Evolutionary conservation across 2,113 vertebrate species (phyloP).

Genomic region (Phylloscopus trochiloides): DNA sequence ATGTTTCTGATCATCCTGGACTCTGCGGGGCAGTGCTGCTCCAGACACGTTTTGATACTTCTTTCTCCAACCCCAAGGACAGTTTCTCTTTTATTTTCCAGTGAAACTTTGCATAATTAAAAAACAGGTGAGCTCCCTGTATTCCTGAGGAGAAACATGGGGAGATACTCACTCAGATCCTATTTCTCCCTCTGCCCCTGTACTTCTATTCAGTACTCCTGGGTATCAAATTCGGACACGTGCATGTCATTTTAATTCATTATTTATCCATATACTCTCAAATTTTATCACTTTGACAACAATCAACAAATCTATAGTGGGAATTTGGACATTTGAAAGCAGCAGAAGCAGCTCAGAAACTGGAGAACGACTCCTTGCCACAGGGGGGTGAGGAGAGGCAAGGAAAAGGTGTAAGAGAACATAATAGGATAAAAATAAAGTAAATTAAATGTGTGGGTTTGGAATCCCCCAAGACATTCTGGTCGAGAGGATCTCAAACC

Average conservation of each 20-base stretch:
- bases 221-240: neutral
- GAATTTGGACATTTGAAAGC: neutral
- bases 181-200: neutral
- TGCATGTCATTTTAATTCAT: neutral
- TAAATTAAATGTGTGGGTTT: conserved; percentile 35
- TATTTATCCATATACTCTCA: neutral
- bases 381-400: neutral
- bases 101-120: neutral
- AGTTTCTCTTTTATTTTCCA: neutral
- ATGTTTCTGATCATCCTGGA: neutral
- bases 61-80: neutral
- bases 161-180: neutral
- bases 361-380: neutral
- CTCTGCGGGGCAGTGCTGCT: neutral
- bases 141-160: neutral
- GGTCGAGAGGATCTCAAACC: conserved; percentile 2
- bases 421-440: conserved; percentile 44
- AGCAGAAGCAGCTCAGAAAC: neutral
- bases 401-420: conserved; percentile 24
- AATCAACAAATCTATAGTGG: neutral
- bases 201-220: neutral
- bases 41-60: neutral
- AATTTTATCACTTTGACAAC: neutral
- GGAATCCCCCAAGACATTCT: conserved; percentile 20
- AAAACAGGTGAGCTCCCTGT: neutral